Percentiles rank a stretch among this genome's conserved stretches.
Evolutionary conservation across 2,113 vertebrate genomes (phyloP).

Genomic region (Tychaedon coryphoeus): DNA sequence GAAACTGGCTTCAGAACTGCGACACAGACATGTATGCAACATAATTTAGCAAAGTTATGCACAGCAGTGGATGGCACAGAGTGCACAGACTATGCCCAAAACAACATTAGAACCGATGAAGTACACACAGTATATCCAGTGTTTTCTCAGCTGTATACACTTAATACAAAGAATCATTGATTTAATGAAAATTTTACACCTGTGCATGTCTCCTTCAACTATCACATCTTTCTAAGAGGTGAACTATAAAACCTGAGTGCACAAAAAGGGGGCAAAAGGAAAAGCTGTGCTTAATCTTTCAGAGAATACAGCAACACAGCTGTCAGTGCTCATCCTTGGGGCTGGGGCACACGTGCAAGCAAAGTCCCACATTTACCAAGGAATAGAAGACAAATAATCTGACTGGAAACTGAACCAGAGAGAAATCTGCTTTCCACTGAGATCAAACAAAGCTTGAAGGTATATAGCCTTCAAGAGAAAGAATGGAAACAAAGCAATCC

Average conservation of each 20-base stretch:
- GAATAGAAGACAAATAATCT: not conserved
- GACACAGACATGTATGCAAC: not conserved
- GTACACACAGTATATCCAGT: not conserved
- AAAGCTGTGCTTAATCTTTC: not conserved
- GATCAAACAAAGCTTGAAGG: not conserved
- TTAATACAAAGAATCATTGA: not conserved
- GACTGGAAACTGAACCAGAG: not conserved
- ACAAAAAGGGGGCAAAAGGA: not conserved
- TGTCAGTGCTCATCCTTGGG: not conserved
- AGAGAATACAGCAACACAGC: not conserved
- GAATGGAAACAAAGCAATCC: not conserved
- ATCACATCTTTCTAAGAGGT: not conserved
- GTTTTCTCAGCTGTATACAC: not conserved
- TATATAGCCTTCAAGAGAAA: not conserved
- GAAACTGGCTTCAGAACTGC: not conserved
- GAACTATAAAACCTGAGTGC: not conserved
- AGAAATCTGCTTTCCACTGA: not conserved
- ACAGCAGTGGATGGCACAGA: not conserved
- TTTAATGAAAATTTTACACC: not conserved
- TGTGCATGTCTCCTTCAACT: not conserved
- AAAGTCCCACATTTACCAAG: not conserved
- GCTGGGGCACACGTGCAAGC: rapidly evolving
- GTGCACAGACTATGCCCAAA: not conserved
- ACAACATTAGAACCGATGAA: not conserved
- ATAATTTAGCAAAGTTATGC: not conserved